Evolutionary conservation across 2,888 invertebrate species (phyloP), one percentile per base, ranked within the genome.

Genomic region (Nebria salina): DNA sequence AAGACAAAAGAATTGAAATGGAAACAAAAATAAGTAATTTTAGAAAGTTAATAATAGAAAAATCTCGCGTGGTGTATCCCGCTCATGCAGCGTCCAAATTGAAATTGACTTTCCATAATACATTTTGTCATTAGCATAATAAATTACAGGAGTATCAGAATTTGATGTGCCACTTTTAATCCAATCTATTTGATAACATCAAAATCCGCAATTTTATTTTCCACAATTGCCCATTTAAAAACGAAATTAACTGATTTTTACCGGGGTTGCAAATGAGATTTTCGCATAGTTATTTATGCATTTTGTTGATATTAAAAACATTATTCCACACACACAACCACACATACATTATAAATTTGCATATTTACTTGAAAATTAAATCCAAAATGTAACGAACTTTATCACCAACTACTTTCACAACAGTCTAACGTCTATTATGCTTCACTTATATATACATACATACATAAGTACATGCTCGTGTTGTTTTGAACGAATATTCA

Each of bases 401-500:
- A 34, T 34, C 34, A 34, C 34, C 5, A 34, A 34, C 34, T 4
- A 34, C 34, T 34, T 5, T 2, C 34, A 34, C 5, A 34, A 34
- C 34, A 34, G 34, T 34, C 4, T 34, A 34, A 34, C 34, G 20
- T 20, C 20, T 43, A 43, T 8, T 54, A 54, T 54, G 54, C 8
- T 2, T 54, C 54, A 54, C 54, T 54, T 54, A 54, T 1, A 54
- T 1, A 13, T 7, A 54, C 2, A 5, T 34, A 34, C 20, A 20
- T 20, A 20, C 20, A 20, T 20, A 20, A 20, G 20, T 20, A 70
- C 6, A 20, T 2, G 34, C 76, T 72, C 41, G 72, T 78, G 78
- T 72, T 78, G 76, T 76, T 76, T 73, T 72, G n/a, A 65, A 73
- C 72, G 20, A 34, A 72, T 72, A 64, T 73, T 76, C 65, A 76